Conservation (phyloP, 2,888 invertebrate species). For the Chymomyza caudatula region DNA sequence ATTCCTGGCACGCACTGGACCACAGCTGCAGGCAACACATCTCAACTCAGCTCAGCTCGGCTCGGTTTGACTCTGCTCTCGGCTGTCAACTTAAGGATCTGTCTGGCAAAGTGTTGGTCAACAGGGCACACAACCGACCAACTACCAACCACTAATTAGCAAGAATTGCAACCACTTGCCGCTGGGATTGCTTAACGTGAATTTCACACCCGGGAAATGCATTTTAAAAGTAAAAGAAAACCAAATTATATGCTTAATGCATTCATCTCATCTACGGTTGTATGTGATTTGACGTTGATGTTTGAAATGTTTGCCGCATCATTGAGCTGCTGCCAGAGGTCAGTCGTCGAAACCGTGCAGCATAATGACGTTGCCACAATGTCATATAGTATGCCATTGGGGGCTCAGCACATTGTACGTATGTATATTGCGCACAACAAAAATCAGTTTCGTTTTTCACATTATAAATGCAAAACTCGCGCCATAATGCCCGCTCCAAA, state of each 20-base stretch:
- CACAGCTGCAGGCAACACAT: not conserved
- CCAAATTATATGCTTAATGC: conserved; percentile 12
- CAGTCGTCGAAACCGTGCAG: not conserved
- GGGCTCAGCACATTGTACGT: not conserved
- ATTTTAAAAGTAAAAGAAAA: conserved; percentile 24
- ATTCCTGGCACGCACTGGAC: not conserved
- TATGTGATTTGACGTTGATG: not conserved
- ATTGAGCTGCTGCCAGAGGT: not conserved
- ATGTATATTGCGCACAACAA: conserved; percentile 38
- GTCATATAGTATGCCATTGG: not conserved
- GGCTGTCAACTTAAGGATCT: not conserved
- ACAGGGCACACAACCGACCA: not conserved
- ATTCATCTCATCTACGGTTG: conserved; percentile 4
- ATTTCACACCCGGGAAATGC: conserved; percentile 50
- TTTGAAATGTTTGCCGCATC: not conserved
- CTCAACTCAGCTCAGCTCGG: not conserved
- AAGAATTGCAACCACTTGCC: conserved; percentile 5
- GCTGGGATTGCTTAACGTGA: not conserved
- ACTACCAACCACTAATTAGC: conserved; percentile 41
- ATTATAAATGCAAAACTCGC: conserved; percentile 72
- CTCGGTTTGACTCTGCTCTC: not conserved
- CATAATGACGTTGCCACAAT: not conserved
- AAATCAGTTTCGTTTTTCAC: conserved; percentile 40
- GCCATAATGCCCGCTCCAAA: conserved; percentile 51
- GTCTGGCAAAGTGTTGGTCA: not conserved